phyloP scores from a whole-genome alignment of 2,797 vertebrate genomes.

The Tolypeutes matacus region DNA sequence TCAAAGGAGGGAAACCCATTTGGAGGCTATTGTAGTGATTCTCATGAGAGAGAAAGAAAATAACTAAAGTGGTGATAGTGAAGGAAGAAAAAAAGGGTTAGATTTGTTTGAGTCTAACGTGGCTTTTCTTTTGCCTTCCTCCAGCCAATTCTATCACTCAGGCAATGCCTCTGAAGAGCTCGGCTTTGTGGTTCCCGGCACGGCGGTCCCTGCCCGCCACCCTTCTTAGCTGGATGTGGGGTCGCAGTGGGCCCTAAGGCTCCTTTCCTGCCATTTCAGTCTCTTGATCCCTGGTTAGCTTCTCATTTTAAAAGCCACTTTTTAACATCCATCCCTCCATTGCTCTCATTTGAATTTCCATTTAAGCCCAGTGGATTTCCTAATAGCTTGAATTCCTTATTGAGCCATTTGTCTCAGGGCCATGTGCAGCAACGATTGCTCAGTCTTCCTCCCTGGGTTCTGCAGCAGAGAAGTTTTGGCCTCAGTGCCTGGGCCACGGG shows the following conservation, averaged over 20 bases:
- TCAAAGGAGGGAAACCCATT: background rate
- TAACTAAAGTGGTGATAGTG: background rate
- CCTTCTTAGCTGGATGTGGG: fast-evolving
- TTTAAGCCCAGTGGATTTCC: background rate
- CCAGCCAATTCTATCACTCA: background rate
- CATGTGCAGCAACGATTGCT: too few relatives aligned
- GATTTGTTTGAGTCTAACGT: background rate
- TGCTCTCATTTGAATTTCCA: conserved; percentile 39
- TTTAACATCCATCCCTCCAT: background rate
- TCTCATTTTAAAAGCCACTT: background rate
- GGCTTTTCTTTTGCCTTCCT: background rate
- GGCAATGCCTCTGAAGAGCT: too few relatives aligned
- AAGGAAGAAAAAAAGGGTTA: background rate
- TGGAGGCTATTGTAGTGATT: background rate
- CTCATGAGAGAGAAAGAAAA: background rate
- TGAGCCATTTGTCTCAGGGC: background rate
- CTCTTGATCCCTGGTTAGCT: background rate
- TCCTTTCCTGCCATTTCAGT: background rate
- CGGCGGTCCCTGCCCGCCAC: background rate
- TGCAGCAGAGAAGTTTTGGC: background rate
- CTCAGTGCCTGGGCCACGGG: background rate
- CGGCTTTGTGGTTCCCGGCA: too few relatives aligned
- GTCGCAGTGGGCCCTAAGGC: background rate
- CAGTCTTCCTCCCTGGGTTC: background rate
- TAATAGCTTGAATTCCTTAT: background rate